Evolutionary conservation across 1,140 invertebrate genomes (phyloP).

Genomic region (Leptopilina boulardi): DNA sequence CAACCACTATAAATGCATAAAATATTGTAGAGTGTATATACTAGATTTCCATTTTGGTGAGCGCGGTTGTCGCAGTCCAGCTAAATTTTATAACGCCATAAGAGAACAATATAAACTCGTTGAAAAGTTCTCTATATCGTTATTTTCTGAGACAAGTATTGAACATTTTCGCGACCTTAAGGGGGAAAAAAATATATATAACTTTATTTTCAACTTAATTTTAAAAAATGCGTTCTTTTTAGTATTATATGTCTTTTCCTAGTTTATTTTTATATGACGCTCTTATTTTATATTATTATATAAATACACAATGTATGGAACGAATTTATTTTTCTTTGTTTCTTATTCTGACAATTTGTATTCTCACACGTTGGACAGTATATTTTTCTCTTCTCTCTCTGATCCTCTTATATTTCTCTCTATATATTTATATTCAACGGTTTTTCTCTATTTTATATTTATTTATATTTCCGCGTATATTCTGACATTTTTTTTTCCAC

Average conservation of each 20-base stretch:
- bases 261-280: too few relatives aligned
- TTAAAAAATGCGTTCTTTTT: too few relatives aligned
- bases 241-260: too few relatives aligned
- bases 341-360: not conserved
- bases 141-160: not conserved
- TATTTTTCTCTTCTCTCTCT: not conserved
- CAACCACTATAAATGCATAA: constrained; percentile 18
- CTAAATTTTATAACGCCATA: constrained; percentile 1
- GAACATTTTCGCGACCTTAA: not conserved
- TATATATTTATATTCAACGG: not conserved
- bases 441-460: not conserved
- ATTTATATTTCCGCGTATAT: not conserved
- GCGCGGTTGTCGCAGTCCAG: not conserved
- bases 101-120: not conserved
- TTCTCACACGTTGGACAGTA: constrained; percentile 1
- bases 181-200: too few relatives aligned
- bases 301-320: not conserved
- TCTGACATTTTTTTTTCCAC: not conserved
- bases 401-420: not conserved
- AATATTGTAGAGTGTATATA: not conserved
- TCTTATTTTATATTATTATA: too few relatives aligned
- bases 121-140: not conserved
- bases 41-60: not conserved
- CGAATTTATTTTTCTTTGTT: constrained; percentile 1
- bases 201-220: too few relatives aligned